Evolutionary conservation across 64 coral and sea anemone species (phyloP).

Genomic region (Stylophora pistillata): DNA sequence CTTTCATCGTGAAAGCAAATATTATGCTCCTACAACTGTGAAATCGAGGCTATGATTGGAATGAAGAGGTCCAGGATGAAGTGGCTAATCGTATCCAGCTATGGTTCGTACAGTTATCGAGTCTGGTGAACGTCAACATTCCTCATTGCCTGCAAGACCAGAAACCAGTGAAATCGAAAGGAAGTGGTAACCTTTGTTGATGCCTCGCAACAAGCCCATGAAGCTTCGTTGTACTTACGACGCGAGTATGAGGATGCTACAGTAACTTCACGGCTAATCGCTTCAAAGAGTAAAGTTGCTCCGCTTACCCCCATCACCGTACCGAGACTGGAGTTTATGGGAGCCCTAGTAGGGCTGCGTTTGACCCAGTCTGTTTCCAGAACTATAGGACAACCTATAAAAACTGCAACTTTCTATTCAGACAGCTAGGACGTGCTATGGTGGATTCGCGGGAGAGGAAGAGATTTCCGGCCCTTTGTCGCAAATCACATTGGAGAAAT

Average conservation of each 20-base stretch:
- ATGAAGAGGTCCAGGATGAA: conserved; percentile 39
- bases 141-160: conserved; percentile 40
- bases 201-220: conserved; percentile 61
- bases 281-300: conserved; percentile 32
- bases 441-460: conserved; percentile 55
- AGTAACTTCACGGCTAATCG: conserved; percentile 9
- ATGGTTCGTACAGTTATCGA: conserved; percentile 40
- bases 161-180: not conserved
- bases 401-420: too few species aligned
- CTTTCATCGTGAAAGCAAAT: conserved; percentile 48
- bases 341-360: not conserved
- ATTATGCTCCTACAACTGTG: conserved; percentile 74
- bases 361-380: not conserved
- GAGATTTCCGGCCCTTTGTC: conserved; percentile 54
- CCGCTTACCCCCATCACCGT: conserved; percentile 26
- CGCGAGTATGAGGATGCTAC: conserved; percentile 6
- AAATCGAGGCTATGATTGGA: conserved; percentile 27
- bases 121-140: not conserved
- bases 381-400: not conserved
- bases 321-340: conserved; percentile 10
- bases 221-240: conserved; percentile 26
- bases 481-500: conserved; percentile 58
- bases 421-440: not conserved
- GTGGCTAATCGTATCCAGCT: not conserved
- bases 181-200: conserved; percentile 54